Conservation (phyloP, 2,888 invertebrate genomes). For the Dysmachus trigonus region DNA sequence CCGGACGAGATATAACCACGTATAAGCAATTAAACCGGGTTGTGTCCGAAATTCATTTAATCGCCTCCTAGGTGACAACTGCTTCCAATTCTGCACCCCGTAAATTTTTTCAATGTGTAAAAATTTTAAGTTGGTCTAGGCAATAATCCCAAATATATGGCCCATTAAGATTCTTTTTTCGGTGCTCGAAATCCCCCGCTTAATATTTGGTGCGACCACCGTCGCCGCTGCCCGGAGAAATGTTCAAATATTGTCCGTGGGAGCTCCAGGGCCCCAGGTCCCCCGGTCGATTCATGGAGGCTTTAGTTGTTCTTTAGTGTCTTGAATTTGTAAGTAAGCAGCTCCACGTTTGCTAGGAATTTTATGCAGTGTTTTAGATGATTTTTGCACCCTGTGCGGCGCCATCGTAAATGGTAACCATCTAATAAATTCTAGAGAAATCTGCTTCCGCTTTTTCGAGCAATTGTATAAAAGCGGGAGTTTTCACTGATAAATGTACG, state of each 20-base stretch:
- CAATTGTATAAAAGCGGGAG: not conserved
- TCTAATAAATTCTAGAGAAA: constrained; percentile 17
- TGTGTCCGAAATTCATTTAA: not conserved
- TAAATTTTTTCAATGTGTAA: constrained; percentile 15
- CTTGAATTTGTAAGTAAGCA: constrained; percentile 33
- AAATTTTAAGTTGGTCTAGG: constrained; percentile 14
- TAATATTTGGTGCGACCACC: not conserved
- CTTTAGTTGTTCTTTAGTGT: constrained; percentile 27
- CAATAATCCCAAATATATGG: constrained; percentile 20
- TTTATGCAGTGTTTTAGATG: constrained; percentile 4
- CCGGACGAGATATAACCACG: not conserved
- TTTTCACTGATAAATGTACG: not conserved
- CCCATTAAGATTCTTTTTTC: constrained; percentile 18
- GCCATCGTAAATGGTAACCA: constrained; percentile 17
- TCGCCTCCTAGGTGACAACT: constrained; percentile 8
- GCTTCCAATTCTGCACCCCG: not conserved
- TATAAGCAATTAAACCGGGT: not conserved
- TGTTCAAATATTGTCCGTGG: not conserved
- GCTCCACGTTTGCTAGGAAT: not conserved
- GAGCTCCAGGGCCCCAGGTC: not conserved
- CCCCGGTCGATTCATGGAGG: not conserved
- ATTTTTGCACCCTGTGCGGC: constrained; percentile 19
- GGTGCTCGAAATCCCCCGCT: not conserved
- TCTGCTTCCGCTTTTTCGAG: not conserved
- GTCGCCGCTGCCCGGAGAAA: not conserved